Evolutionary conservation across 2,888 invertebrate genomes (phyloP), one percentile per base, ranked within the genome.

Genomic region (Chymomyza caudatula): DNA sequence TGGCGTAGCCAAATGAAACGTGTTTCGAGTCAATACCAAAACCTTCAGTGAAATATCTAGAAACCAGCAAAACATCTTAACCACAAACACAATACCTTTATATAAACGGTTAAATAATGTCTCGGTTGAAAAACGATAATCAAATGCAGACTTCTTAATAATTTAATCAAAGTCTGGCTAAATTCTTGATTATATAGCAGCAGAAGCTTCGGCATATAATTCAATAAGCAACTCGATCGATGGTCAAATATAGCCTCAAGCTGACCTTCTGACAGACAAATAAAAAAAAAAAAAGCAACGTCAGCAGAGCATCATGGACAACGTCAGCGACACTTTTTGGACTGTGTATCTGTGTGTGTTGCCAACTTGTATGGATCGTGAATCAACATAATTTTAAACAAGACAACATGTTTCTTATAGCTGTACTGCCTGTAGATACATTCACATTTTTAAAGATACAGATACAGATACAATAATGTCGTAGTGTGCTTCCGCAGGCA

Each of bases 211-310:
- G 8, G 29, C 29, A 37, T 37, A 37, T 37, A 37, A 37, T 37
- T 37, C 29, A 37, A 37, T 37, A 58, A 22, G 19, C 29, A 42
- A 53, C 51, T 17, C 17, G 43, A 37, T 64, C 22, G 62, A 42
- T 56, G 56, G 56, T 51, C 59, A 64, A 54, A 60, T 15, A 43
- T 53, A 73, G 65, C 69, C 73, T 44, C 57, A 61, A 6, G 51
- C 23, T 58, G 72, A 69, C 72, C 72, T 69, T 69, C 73, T 6
- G 17, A 23, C 29, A 13, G 19, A 65, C 15, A 37, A 37, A 37
- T 37, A 37, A 37, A 37, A 37, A 37, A 37, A 47, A n/a, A 19
- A 47, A 47, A 47, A 47, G n/a, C n/a, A 47, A 47, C 23, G 22
- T 11, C 22, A 22, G 13, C 8, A 19, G 51, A 60, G 6, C 43